Evolutionary conservation across 2,113 vertebrate genomes (phyloP), one percentile per base, ranked within the genome.

Genomic region (Mirounga angustirostris): DNA sequence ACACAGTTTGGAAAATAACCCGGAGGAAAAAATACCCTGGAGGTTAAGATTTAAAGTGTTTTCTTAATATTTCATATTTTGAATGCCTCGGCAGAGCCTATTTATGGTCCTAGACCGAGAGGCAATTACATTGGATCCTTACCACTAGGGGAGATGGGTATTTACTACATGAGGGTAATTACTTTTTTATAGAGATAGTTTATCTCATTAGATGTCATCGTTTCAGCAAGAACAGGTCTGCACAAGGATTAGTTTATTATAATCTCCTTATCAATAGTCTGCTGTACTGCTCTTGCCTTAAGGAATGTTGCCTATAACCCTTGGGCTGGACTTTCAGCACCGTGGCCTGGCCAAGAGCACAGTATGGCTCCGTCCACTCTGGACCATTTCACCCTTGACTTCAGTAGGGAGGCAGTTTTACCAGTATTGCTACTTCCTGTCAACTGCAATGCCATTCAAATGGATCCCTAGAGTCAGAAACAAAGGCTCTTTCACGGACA

Each of bases 331-430:
- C 33, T 18, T 36, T 46, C 12, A 46, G 43, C 26, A 74, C 63
- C 2, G 1, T 0, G 6, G 12, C 28, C 15, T 28, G 19, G 50
- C 50, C 40, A 8, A 13, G 15, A 65, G 10, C 4, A 12, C 10
- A 12, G 33, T 3, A 16, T 0, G 6, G 46, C 14, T 78, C 58
- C 26, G 54, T 26, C 46, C 1, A 1, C n/a, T 84, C 59, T 78
- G 69, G 58, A 63, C 15, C 69, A 73, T 43, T 10, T 36, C n/a
- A 50, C 19, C 30, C 52, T 54, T 43, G 63, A 73, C 22, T 33
- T 33, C 19, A 15, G 21, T 12, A 22, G 33, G 33, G 8, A 28
- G 43, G 7, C 43, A 26, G 7, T 46, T 46, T 61, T 22, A 50
- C 71, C 6, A 43, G 21, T 15, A 18, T 15, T 43, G 54, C 54